Base-by-base conservation (phyloP, 2,888 invertebrate species). In the Aplocera efformata region DNA sequence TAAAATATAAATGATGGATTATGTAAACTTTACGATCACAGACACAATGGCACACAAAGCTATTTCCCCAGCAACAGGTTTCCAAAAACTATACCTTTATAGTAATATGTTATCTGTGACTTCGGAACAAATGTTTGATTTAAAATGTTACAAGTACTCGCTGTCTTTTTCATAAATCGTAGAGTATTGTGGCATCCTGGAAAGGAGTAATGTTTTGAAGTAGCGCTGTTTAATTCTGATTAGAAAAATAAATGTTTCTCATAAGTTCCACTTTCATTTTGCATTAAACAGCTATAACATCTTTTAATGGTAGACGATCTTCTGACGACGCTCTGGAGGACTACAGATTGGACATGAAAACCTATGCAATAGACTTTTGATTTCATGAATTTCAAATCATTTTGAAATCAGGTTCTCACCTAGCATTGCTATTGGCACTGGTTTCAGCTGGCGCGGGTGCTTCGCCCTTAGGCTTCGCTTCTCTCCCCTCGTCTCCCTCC, bases 381-480 rank as follows among this genome's bases (percentile, higher is more conserved):
- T 17, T 2, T 17, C 3, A 17, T 17, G 13, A 5, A 17, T 3
- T 17, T 3, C 2, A 17, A 17, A 17, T 17, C 3, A 17, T 17
- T 17, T 17, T 17, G 13, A 17, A 17, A 17, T 32, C 5, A 23
- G 13, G 3, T 7, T 26, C 46, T 56, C 45, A 84, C 85, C 94
- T 94, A 30, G 93, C 91, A 63, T 93, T 93, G 69, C 93, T 93
- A 63, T 93, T 94, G 52, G 93, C 94, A 74, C 93, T 94, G 55
- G 93, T 94, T 68, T 94, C 94, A 0, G 89, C 88, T 30, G 81
- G 79, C 0, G 84, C 75, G 31, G 82, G 80, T 63, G 70, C 88
- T 83, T 91, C 90, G 3, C 79, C 70, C 54, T 89, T 61, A 76
- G 91, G 60, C 88, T 88, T 72, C 88, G 91, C 63, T 89, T 90